Conservation (phyloP, 2,888 invertebrate genomes). For the Cryptocephalus primarius region DNA sequence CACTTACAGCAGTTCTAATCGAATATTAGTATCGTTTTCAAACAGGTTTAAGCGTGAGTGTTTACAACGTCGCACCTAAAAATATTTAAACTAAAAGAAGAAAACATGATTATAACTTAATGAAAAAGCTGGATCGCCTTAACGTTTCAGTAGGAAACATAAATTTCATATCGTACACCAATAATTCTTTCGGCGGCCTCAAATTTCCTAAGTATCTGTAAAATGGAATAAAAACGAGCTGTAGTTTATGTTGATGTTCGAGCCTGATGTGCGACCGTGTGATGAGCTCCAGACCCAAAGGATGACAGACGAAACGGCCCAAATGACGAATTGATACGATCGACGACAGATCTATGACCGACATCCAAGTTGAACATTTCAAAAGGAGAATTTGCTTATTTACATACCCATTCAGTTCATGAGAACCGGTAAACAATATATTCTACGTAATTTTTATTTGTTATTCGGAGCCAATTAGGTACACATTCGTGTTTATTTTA, state of each 20-base stretch:
- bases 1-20: too few relatives aligned
- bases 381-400: neutral
- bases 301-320: conserved; percentile 14
- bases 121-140: too few relatives aligned
- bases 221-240: conserved; percentile 12
- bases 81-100: too few relatives aligned
- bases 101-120: too few relatives aligned
- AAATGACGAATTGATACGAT: conserved; percentile 26
- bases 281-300: conserved; percentile 1
- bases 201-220: conserved; percentile 13
- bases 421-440: neutral
- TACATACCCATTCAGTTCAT: neutral
- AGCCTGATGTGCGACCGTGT: neutral
- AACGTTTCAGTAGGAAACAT: conserved; percentile 6
- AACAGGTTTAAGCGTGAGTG: too few relatives aligned
- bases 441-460: too few relatives aligned
- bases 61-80: too few relatives aligned
- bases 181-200: conserved; percentile 12
- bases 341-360: conserved; percentile 15
- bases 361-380: neutral
- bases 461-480: too few relatives aligned
- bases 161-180: conserved; percentile 6
- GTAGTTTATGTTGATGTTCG: conserved; percentile 10
- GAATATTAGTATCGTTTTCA: too few relatives aligned
- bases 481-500: too few relatives aligned